Evolutionary conservation across 1,140 invertebrate species (phyloP).

Genomic region (Vanessa atalanta): DNA sequence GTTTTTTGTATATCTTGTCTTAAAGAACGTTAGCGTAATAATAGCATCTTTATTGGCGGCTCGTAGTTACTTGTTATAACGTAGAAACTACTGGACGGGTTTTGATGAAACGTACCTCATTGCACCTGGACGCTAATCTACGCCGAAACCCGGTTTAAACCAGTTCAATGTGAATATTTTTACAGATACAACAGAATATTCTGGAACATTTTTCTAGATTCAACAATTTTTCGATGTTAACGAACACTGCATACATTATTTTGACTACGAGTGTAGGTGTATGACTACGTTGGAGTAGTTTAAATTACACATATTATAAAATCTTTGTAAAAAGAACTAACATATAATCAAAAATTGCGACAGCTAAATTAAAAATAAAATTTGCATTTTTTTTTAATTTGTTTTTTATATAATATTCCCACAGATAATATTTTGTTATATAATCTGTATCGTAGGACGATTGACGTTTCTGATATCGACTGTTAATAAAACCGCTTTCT

Average conservation of each 20-base stretch:
- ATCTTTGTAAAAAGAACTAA: too few species aligned
- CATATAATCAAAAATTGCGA: background rate
- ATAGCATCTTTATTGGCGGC: background rate
- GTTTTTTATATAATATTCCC: background rate
- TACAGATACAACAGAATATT: background rate
- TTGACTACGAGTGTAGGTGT: background rate
- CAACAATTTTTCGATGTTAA: background rate
- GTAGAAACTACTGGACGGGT: conserved; percentile 4
- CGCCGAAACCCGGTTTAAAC: background rate
- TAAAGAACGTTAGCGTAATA: too few species aligned
- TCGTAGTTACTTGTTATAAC: conserved; percentile 1
- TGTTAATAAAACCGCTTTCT: conserved; percentile 33
- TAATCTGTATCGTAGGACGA: background rate
- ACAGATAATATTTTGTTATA: conserved; percentile 2
- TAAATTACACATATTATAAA: too few species aligned
- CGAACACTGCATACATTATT: background rate
- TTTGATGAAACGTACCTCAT: conserved; percentile 2
- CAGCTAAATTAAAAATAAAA: background rate
- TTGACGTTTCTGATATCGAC: background rate
- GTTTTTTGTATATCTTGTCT: too few species aligned
- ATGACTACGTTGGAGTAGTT: background rate
- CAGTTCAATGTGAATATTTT: background rate
- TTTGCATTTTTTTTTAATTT: background rate
- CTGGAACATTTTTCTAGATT: background rate
- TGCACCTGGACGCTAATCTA: conserved; percentile 6